Evolutionary conservation across 2,113 vertebrate genomes (phyloP), one percentile per base, ranked within the genome.

Genomic region (Taxidea taxus): DNA sequence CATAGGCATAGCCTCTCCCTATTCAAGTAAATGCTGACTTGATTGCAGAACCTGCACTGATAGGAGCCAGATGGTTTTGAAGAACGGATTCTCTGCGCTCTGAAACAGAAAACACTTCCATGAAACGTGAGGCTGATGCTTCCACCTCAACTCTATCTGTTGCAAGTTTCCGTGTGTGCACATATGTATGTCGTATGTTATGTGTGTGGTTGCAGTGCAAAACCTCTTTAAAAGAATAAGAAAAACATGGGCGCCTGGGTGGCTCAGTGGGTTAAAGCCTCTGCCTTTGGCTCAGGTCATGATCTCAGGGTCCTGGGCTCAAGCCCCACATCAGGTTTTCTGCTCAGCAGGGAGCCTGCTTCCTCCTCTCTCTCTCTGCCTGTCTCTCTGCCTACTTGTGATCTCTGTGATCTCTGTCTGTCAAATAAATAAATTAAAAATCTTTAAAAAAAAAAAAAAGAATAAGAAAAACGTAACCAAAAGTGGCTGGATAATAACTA

Each of bases 61-160:
- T 74, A 12, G 13, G 34, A 85, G 80, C 88, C 98, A 96, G 97
- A 75, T 95, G 77, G 66, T 85, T 88, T 58, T 31, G 93, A 62
- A 81, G 90, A 80, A 88, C 1, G 42, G 84, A 16, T 56, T 97
- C 96, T 93, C 56, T 10, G 75, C 37, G 68, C n/a, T 95, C 90
- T 23, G 21, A 95, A 92, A 95, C 2, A 70, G 84, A 96, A 96
- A 97, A 95, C 87, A 74, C 54, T 70, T 56, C 81, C 77, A 20
- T 44, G 62, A 92, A 80, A 94, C 70, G 54, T 72, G 90, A 97
- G 56, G 44, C 27, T 75, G 56, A 58, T 31, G 8, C 74, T 85
- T 93, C 74, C 54, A 74, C 34, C 81, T 51, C 44, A 83, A 29
- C n/a, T 92, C 77, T 34, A 25, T 87, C 39, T 92, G 82, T 87